phyloP scores from a whole-genome alignment of 2,113 vertebrate species.

The Macrotus californicus region DNA sequence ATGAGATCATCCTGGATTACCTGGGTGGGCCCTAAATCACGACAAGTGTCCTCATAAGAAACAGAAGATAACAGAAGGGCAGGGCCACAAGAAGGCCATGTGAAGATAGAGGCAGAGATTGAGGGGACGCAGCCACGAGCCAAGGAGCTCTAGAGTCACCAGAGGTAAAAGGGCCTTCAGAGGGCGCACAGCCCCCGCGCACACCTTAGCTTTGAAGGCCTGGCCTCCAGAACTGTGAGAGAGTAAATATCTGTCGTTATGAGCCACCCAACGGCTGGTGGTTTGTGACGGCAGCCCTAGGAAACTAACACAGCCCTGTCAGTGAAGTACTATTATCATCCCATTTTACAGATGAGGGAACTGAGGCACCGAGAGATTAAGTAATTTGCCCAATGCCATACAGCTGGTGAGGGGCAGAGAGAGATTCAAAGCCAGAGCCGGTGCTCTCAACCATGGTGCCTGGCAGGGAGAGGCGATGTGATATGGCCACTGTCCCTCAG shows the following conservation, averaged over 20 bases:
- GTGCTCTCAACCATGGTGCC: neutral
- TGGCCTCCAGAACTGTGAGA: neutral
- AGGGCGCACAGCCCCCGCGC: neutral
- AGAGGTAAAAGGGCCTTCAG: neutral
- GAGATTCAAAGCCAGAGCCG: neutral
- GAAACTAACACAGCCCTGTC: neutral
- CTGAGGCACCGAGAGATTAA: neutral
- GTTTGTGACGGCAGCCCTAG: neutral
- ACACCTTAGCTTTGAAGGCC: neutral
- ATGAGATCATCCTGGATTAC: neutral
- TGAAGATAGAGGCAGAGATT: neutral
- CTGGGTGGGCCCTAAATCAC: neutral
- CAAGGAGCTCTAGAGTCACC: neutral
- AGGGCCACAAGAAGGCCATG: neutral
- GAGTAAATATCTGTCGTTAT: too few species aligned
- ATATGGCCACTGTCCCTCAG: neutral
- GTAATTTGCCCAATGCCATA: neutral
- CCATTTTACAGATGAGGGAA: neutral
- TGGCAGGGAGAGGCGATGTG: fast-evolving
- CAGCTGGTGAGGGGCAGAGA: neutral
- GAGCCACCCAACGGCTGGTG: neutral
- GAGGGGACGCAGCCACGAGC: neutral
- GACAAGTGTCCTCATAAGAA: neutral
- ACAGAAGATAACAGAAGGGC: neutral
- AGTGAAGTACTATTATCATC: too few species aligned